Evolutionary conservation across 2,113 vertebrate species (phyloP).

Genomic region (Boleophthalmus pectinirostris): DNA sequence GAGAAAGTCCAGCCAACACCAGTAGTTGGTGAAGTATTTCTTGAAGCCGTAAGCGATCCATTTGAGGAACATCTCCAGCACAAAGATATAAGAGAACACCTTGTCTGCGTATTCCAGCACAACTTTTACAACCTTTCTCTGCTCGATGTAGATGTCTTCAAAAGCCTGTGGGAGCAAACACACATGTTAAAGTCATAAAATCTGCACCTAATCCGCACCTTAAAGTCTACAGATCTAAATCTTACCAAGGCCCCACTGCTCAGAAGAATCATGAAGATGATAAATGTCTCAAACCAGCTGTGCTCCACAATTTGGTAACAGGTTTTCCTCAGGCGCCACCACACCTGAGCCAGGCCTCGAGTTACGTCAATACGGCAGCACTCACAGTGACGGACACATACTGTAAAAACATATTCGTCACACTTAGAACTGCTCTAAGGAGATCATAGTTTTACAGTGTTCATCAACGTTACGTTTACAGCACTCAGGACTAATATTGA

Average conservation of each 20-base stretch:
- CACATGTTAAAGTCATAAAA: background rate
- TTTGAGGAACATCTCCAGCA: constrained; percentile 97
- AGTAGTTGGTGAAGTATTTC: constrained; percentile 98
- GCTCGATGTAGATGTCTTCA: constrained; percentile 97
- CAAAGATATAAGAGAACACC: constrained; percentile 95
- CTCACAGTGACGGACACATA: constrained; percentile 83
- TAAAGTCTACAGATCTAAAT: background rate
- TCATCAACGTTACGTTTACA: background rate
- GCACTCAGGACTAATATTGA: background rate
- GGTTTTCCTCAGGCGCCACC: constrained; percentile 95
- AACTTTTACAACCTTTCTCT: constrained; percentile 87
- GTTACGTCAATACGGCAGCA: constrained; percentile 86
- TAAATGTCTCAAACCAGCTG: constrained; percentile 98
- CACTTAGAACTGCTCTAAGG: background rate
- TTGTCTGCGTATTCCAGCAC: constrained; percentile 94
- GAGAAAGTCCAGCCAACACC: constrained; percentile 97
- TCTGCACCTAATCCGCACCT: too few species aligned
- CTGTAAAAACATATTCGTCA: constrained; percentile 61
- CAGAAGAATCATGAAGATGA: constrained; percentile 99
- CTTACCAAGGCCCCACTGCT: constrained; percentile 96
- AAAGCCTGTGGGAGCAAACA: constrained; percentile 82
- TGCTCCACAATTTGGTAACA: constrained; percentile 97
- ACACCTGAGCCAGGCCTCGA: constrained; percentile 82
- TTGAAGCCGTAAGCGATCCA: constrained; percentile 98
- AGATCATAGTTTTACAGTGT: background rate